A percentile compares a stretch with the other conserved stretches of the same genome.
phyloP scores from a whole-genome alignment of 2,888 invertebrate species.

The Drosophila cyrtoloma region DNA sequence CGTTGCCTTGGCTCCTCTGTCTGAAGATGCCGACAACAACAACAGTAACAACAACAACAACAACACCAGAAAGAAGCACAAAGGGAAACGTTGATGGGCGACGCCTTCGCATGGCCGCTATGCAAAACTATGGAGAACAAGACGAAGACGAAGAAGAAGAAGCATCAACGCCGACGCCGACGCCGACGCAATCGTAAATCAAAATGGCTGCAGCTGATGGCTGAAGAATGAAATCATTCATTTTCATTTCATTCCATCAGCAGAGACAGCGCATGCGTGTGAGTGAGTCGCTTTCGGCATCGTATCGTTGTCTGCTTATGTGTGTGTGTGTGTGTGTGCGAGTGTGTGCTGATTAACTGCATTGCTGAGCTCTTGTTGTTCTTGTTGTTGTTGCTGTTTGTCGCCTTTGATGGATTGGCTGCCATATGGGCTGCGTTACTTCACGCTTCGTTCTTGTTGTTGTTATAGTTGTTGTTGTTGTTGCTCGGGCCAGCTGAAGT shows the following conservation, averaged over 20 bases:
- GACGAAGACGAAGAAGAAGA: slow-evolving; percentile 6
- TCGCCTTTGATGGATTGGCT: slow-evolving; percentile 58
- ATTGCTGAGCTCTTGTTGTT: slow-evolving; percentile 51
- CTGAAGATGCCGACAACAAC: slow-evolving; percentile 65
- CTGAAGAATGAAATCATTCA: slow-evolving; percentile 76
- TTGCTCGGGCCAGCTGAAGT: slow-evolving; percentile 21
- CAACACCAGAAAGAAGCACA: slow-evolving; percentile 25
- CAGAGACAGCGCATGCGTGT: slow-evolving; percentile 72
- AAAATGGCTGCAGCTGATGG: slow-evolving; percentile 85
- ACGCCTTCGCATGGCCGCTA: slow-evolving; percentile 73
- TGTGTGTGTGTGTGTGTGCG: slow-evolving; percentile 10
- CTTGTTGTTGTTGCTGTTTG: slow-evolving; percentile 24
- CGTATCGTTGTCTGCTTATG: slow-evolving; percentile 35
- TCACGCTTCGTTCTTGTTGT: slow-evolving; percentile 9
- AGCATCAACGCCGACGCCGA: slow-evolving; percentile 17
- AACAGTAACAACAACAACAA: slow-evolving; percentile 20
- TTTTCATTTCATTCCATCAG: slow-evolving; percentile 59
- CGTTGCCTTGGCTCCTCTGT: slow-evolving; percentile 58
- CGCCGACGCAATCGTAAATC: slow-evolving; percentile 83
- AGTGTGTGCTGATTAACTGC: slow-evolving; percentile 63
- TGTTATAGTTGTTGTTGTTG: slow-evolving; percentile 16
- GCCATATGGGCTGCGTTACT: slow-evolving; percentile 35
- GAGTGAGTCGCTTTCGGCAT: slow-evolving; percentile 42
- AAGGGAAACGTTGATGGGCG: slow-evolving; percentile 62
- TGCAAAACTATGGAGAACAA: slow-evolving; percentile 52